phyloP scores from a whole-genome alignment of 2,797 vertebrate species.

The Sebastes matsubarae region DNA sequence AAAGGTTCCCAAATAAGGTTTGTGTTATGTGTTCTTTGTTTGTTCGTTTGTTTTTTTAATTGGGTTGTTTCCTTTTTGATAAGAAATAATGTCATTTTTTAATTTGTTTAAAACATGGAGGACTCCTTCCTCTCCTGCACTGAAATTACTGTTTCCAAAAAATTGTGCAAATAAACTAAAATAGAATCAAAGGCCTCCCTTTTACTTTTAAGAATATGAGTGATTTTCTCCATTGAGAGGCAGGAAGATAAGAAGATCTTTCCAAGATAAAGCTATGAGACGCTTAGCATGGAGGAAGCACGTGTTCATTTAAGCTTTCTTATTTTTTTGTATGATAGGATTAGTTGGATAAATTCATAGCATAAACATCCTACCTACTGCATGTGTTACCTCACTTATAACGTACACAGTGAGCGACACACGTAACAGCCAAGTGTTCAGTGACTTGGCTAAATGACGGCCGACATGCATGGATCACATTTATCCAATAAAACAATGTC shows the following conservation, averaged over 20 bases:
- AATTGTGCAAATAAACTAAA: too few relatives aligned
- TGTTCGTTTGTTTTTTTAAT: too few relatives aligned
- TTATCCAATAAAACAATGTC: constrained; percentile 1
- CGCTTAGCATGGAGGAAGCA: neutral
- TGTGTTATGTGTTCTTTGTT: too few relatives aligned
- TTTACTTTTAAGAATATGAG: neutral
- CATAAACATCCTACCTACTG: neutral
- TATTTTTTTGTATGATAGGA: neutral
- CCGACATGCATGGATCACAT: neutral
- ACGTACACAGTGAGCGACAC: neutral
- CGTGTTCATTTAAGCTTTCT: neutral
- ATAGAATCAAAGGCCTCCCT: neutral
- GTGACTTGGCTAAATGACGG: neutral
- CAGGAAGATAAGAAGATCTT: too few relatives aligned
- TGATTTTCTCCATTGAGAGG: too few relatives aligned
- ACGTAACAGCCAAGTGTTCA: neutral
- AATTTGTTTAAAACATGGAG: too few relatives aligned
- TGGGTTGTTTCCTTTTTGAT: too few relatives aligned
- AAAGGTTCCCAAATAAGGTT: neutral
- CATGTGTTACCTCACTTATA: neutral
- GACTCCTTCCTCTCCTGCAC: too few relatives aligned
- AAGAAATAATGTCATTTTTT: too few relatives aligned
- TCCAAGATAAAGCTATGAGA: neutral
- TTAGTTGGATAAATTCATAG: neutral
- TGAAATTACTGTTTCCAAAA: too few relatives aligned